phyloP scores from a whole-genome alignment of 30 jellyfish, hydroid and myxozoan species.

The Sanderia malayensis region DNA sequence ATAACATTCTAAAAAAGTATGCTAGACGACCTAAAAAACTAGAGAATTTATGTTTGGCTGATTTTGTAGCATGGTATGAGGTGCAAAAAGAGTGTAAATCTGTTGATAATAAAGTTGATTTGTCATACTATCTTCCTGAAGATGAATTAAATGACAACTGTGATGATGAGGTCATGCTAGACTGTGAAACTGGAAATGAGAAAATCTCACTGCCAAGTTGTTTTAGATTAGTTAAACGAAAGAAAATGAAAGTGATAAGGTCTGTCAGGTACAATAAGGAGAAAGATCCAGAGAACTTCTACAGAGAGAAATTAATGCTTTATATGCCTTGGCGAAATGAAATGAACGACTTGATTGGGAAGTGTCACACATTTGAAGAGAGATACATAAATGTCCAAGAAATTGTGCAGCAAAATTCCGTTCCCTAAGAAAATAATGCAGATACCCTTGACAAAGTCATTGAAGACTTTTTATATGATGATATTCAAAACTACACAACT shows the following conservation, averaged over 20 bases:
- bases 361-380: constrained; percentile 14
- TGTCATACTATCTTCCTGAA: constrained; percentile 22
- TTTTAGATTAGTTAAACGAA: not conserved
- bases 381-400: not conserved
- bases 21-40: constrained; percentile 32
- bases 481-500: not conserved
- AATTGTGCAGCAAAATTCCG: constrained; percentile 3
- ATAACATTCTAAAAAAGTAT: constrained; percentile 17
- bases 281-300: constrained; percentile 38
- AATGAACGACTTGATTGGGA: constrained; percentile 8
- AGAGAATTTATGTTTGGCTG: constrained; percentile 34
- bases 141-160: not conserved
- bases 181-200: constrained; percentile 14
- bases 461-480: constrained; percentile 8
- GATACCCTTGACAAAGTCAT: not conserved
- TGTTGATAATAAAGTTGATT: constrained; percentile 5
- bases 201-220: constrained; percentile 10
- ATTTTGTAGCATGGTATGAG: constrained; percentile 43
- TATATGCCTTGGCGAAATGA: constrained; percentile 43
- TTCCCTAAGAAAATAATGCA: constrained; percentile 10
- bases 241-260: constrained; percentile 11
- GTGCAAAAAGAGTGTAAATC: not conserved
- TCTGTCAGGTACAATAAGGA: constrained; percentile 35
- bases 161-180: constrained; percentile 16
- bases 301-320: constrained; percentile 33